Percentiles rank a stretch among this genome's conserved stretches.
These are phyloP conservation scores for Actenoides hombroni DNA, from an alignment of 2,113 vertebrate genomes.

Conservation along the genomic window DNA sequence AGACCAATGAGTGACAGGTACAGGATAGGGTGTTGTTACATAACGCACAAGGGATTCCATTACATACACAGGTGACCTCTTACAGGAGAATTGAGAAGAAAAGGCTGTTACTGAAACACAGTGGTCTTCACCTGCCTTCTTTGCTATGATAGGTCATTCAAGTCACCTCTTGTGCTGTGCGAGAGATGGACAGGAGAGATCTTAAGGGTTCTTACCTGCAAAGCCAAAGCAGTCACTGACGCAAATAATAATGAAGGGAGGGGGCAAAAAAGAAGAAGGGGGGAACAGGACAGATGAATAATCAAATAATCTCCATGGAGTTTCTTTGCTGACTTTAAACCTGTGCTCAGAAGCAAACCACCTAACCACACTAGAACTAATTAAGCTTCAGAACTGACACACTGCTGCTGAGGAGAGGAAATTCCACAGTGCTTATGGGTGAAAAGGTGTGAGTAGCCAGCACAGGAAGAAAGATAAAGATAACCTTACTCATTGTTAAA, in stretches of 20 bases:
- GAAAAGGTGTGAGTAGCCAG: background rate
- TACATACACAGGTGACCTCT: background rate
- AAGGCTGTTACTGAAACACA: background rate
- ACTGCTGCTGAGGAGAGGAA: background rate
- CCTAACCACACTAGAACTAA: background rate
- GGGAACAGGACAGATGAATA: background rate
- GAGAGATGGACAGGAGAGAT: background rate
- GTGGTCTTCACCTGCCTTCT: background rate
- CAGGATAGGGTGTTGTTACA: background rate
- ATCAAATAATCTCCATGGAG: background rate
- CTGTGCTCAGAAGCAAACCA: background rate
- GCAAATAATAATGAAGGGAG: background rate
- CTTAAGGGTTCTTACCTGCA: background rate
- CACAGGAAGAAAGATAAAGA: conserved; percentile 11
- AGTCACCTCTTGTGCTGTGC: background rate
- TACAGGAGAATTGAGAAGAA: background rate
- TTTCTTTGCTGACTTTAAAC: background rate
- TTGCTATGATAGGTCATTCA: background rate
- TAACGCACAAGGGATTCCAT: background rate
- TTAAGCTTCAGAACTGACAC: background rate
- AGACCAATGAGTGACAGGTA: background rate
- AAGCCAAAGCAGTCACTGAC: background rate
- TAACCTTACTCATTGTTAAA: background rate
- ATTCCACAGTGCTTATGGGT: background rate
- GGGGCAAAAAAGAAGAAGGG: accelerated